phyloP scores from a whole-genome alignment of 2,888 invertebrate species.

The Athripsodes cinereus region DNA sequence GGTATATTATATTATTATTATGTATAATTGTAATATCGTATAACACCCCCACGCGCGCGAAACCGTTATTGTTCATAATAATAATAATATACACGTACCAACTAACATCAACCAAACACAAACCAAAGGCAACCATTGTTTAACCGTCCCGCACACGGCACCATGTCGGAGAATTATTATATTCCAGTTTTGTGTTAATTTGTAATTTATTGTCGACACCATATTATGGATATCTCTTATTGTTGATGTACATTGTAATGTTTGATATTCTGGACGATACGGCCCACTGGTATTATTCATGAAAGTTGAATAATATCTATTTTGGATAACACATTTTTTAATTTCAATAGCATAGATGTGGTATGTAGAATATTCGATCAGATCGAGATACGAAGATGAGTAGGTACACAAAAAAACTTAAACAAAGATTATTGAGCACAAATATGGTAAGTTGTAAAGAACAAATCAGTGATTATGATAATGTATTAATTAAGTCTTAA shows the following conservation, averaged over 20 bases:
- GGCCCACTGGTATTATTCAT: not conserved
- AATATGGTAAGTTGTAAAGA: too few relatives aligned
- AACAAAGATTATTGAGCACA: too few relatives aligned
- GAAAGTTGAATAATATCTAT: too few relatives aligned
- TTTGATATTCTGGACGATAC: not conserved
- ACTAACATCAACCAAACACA: not conserved
- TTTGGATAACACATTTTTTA: too few relatives aligned
- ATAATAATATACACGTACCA: too few relatives aligned
- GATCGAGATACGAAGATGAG: too few relatives aligned
- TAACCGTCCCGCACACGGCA: not conserved
- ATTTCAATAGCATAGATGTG: too few relatives aligned
- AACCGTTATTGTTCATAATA: not conserved
- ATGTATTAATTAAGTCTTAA: too few relatives aligned
- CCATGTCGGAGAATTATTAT: conserved; percentile 3
- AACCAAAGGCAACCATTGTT: not conserved
- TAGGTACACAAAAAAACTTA: too few relatives aligned
- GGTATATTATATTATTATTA: not conserved
- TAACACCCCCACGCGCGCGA: not conserved
- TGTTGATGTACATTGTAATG: conserved; percentile 4
- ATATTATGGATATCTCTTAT: conserved; percentile 4
- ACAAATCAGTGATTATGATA: too few relatives aligned
- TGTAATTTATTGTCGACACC: conserved; percentile 17
- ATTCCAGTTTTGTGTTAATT: conserved; percentile 9
- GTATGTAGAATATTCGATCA: too few relatives aligned
- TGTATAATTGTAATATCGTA: not conserved